These are phyloP conservation scores for Steinernema carpocapsae DNA, from an alignment of 2,888 invertebrate species.

Conservation along the genomic window DNA sequence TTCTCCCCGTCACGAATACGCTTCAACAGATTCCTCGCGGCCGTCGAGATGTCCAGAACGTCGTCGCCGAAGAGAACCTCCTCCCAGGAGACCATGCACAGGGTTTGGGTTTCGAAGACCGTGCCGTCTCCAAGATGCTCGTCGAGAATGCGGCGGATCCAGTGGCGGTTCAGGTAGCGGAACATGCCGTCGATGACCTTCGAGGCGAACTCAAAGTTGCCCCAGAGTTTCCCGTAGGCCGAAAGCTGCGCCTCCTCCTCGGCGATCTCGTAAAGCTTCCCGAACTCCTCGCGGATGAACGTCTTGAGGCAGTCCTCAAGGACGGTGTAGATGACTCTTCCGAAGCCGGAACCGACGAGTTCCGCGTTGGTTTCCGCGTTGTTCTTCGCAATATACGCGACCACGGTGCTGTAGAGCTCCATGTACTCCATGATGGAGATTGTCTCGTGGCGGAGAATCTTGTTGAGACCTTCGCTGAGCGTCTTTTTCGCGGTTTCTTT, in stretches of 20 bases:
- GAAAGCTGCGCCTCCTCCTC: conserved; percentile 94
- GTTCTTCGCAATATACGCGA: not conserved
- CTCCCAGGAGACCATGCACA: not conserved
- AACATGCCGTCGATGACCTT: conserved; percentile 92
- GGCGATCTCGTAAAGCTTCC: conserved; percentile 69
- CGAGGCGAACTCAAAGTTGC: conserved; percentile 76
- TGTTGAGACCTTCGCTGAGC: not conserved
- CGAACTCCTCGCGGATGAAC: not conserved
- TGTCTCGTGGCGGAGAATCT: not conserved
- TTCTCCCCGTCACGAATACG: not conserved
- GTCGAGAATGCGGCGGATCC: conserved; percentile 77
- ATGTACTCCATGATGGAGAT: not conserved
- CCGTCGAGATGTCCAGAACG: not conserved
- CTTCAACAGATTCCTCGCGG: not conserved
- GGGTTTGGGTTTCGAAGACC: not conserved
- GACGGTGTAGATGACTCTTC: not conserved
- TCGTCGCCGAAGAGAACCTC: not conserved
- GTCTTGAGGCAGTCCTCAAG: not conserved
- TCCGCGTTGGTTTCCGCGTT: not conserved
- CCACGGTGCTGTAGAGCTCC: not conserved
- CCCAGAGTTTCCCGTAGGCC: conserved; percentile 97
- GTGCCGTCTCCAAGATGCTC: not conserved
- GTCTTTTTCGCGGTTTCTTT: not conserved
- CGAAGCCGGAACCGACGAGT: not conserved
- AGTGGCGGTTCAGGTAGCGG: conserved; percentile 94